Conservation (phyloP, 2,113 vertebrate species). For the Ursus arctos region DNA sequence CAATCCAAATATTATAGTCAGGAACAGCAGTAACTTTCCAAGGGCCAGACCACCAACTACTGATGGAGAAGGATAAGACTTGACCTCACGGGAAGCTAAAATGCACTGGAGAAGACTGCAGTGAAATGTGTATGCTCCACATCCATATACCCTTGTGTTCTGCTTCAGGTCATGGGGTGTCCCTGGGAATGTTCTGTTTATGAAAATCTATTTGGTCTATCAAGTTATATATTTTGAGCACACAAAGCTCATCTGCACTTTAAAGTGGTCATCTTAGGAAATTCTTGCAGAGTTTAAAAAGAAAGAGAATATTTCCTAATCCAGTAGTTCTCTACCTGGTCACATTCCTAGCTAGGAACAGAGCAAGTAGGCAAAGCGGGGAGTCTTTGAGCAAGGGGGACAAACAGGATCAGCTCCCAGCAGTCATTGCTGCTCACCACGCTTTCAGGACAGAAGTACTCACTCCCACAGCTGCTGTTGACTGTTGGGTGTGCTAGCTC, state of each 20-base stretch:
- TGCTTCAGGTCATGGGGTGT: background rate
- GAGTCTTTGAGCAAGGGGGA: background rate
- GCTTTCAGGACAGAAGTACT: background rate
- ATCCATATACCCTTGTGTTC: background rate
- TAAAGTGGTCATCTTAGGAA: conserved; percentile 18
- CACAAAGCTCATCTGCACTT: background rate
- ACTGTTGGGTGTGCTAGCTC: background rate
- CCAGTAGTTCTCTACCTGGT: background rate
- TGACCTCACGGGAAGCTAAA: background rate
- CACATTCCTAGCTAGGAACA: background rate
- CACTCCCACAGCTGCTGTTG: background rate
- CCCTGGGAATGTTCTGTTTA: background rate
- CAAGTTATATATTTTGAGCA: background rate
- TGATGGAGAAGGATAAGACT: background rate
- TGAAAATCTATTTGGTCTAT: background rate
- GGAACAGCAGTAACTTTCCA: background rate
- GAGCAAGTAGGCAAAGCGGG: background rate
- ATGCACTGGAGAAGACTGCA: background rate
- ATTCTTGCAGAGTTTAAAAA: background rate
- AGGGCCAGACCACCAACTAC: background rate
- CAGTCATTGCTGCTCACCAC: background rate
- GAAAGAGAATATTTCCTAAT: background rate
- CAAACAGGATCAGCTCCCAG: background rate
- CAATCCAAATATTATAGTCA: background rate
- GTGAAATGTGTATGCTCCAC: too few relatives aligned